These are phyloP conservation scores for Cyprinodon brontotheroides DNA, from an alignment of 2,113 vertebrate genomes.

Conservation along the genomic window DNA sequence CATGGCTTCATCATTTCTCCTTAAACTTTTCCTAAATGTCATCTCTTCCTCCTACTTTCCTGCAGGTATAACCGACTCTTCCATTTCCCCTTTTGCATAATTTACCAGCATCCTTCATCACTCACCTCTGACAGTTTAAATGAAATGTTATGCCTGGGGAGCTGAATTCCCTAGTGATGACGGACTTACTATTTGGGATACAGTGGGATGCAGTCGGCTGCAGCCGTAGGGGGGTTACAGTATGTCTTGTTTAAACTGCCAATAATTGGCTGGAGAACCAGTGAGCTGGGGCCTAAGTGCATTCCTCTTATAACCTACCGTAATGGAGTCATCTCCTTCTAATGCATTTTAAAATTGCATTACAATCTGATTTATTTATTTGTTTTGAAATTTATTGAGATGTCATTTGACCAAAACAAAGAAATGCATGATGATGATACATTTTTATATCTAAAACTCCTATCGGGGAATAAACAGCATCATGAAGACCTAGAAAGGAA, in stretches of 20 bases:
- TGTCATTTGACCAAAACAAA: neutral
- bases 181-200: constrained; percentile 41
- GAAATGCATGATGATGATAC: neutral
- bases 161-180: constrained; percentile 37
- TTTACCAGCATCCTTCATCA: constrained; percentile 61
- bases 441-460: neutral
- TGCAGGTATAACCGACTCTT: constrained; percentile 35
- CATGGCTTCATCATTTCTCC: neutral
- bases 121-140: constrained; percentile 73
- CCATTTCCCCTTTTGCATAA: constrained; percentile 32
- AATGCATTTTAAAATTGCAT: neutral
- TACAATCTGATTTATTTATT: no score
- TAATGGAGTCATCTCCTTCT: constrained; percentile 4
- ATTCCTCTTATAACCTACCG: constrained; percentile 61
- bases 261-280: constrained; percentile 68
- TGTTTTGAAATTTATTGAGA: neutral
- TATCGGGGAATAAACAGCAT: neutral
- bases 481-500: neutral
- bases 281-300: constrained; percentile 62
- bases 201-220: constrained; percentile 45
- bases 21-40: neutral
- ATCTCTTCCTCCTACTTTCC: constrained; percentile 25
- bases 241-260: constrained; percentile 55
- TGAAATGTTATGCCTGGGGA: constrained; percentile 63
- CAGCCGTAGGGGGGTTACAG: constrained; percentile 29